phyloP scores from a whole-genome alignment of 2,797 vertebrate species.

The Acipenser ruthenus region DNA sequence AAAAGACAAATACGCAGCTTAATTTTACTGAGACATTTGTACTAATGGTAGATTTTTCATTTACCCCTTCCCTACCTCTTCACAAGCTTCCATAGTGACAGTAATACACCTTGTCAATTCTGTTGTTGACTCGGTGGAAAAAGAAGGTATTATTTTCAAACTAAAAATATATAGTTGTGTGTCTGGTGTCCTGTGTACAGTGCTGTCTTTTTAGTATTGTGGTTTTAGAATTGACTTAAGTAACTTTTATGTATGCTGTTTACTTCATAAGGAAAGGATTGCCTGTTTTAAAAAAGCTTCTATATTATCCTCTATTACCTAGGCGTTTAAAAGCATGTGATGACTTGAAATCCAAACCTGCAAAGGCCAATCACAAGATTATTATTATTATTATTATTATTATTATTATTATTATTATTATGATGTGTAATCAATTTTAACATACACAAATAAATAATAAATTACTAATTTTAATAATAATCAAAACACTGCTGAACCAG shows the following conservation, averaged over 20 bases:
- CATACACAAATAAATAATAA: no score
- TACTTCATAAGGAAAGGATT: conserved; percentile 32
- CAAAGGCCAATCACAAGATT: no score
- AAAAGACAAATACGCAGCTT: background rate
- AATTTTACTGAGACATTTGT: conserved; percentile 32
- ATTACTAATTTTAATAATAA: no score
- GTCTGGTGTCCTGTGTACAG: conserved; percentile 27
- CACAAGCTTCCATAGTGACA: conserved; percentile 96
- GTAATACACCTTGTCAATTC: conserved; percentile 93
- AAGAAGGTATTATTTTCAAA: conserved; percentile 78
- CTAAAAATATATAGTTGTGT: conserved; percentile 31
- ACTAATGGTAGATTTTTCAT: conserved; percentile 68
- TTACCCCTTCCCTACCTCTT: conserved; percentile 59
- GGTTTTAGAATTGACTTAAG: conserved; percentile 19
- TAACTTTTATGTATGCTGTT: conserved; percentile 42
- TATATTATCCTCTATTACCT: no score
- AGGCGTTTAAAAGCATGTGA: no score
- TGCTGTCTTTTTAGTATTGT: conserved; percentile 35
- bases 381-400: no score
- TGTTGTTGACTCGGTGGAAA: conserved; percentile 84
- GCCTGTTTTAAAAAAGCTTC: no score
- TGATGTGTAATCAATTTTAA: no score
- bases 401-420: no score
- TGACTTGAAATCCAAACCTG: no score
- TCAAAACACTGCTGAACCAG: no score